Percentiles rank a stretch among this genome's conserved stretches.
Evolutionary conservation across 2,113 vertebrate species (phyloP).

Genomic region (Vulpes lagopus): DNA sequence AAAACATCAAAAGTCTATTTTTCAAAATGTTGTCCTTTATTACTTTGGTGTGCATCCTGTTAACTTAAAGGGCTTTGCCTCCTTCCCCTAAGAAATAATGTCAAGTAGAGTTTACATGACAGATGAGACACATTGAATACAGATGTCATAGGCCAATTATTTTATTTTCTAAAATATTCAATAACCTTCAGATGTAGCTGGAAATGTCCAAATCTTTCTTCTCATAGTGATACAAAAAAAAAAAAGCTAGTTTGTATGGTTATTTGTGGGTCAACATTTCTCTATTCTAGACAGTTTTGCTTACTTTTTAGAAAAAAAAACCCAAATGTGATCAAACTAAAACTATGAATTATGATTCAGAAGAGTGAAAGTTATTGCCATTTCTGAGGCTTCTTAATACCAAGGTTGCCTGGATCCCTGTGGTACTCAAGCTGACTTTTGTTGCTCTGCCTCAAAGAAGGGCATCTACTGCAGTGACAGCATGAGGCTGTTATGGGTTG

Average conservation of each 20-base stretch:
- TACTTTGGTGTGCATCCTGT: background rate
- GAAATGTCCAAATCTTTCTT: background rate
- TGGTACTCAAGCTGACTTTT: background rate
- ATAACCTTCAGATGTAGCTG: background rate
- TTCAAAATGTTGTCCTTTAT: background rate
- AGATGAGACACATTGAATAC: no score
- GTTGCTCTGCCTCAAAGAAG: background rate
- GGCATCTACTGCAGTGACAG: background rate
- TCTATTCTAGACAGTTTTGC: background rate
- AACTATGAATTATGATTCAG: background rate
- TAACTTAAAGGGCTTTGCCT: background rate
- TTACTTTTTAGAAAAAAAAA: background rate
- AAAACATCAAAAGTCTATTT: conserved; percentile 23
- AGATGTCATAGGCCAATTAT: background rate
- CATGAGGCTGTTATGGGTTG: background rate
- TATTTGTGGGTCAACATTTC: background rate
- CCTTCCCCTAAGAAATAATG: background rate
- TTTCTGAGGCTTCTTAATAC: background rate
- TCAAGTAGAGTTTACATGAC: background rate
- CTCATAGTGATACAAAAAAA: background rate
- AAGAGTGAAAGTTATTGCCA: background rate
- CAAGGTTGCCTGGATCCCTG: background rate
- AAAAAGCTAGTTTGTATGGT: background rate
- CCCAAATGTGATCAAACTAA: background rate
- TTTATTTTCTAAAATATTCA: conserved; percentile 38